Conservation (phyloP, 2,797 vertebrate species). For the Saxicola maurus region DNA sequence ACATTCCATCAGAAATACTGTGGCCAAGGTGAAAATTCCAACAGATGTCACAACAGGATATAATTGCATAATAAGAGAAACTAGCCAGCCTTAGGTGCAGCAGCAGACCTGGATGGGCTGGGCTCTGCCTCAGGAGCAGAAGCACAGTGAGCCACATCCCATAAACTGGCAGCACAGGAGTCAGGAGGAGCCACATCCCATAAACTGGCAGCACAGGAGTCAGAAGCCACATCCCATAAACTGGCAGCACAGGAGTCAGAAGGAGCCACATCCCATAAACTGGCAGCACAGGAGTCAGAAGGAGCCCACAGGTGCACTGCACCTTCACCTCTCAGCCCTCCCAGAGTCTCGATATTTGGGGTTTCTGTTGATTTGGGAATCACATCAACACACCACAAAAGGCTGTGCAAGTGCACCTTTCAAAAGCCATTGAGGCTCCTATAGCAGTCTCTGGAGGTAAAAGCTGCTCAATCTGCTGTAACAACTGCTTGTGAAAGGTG, state of each 20-base stretch:
- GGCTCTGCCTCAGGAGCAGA: background rate
- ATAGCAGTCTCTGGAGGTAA: background rate
- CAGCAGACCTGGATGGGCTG: accelerated
- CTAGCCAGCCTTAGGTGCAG: accelerated
- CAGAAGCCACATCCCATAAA: accelerated
- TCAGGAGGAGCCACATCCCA: too few relatives aligned
- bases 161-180: background rate
- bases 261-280: accelerated
- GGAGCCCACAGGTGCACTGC: background rate
- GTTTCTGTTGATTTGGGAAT: background rate
- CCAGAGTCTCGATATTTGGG: background rate
- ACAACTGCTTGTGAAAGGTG: background rate
- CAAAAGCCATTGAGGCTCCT: background rate
- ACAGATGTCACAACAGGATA: background rate
- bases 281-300: background rate
- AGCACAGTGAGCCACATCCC: accelerated
- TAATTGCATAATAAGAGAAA: background rate
- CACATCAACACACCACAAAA: background rate
- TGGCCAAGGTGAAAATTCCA: background rate
- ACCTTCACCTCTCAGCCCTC: accelerated
- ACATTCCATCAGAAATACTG: background rate
- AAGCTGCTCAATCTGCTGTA: background rate
- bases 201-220: background rate
- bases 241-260: background rate
- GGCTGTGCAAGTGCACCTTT: background rate